Base-by-base conservation (phyloP, 1,140 invertebrate species). In the Plutomurus gul region DNA sequence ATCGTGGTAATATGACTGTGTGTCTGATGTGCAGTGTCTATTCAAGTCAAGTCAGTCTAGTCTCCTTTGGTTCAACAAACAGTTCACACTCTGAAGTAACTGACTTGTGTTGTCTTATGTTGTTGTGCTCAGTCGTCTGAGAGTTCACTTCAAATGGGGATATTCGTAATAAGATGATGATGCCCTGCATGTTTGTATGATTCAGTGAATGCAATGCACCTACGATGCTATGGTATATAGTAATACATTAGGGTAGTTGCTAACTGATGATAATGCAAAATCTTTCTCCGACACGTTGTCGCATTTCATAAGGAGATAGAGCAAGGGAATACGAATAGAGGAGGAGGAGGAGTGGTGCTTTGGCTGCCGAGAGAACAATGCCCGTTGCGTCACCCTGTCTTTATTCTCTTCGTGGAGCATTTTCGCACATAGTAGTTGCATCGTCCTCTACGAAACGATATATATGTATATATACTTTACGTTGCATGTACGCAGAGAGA, bases 1-100 rank as follows among this genome's bases (percentile, higher is more conserved):
- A 56, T 65, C 2, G 13, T 33, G 36, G 2, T 33, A 33, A 60
- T 30, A 30, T n/a, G 20, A 60, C 20, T 65, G 27, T 65, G 8
- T 30, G 25, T 65, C n/a, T 65, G 36, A 65, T 65, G 49, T 30
- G 16, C 25, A 13, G 49, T 30, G 49, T 56, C 49, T 56, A 56
- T 22, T 51, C n/a, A 7, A 20, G 46, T 8, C 5, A 3, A 56
- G 27, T 20, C 3, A 30, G 56, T 25, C 56, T 65, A 30, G 25
- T 33, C 56, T 65, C 56, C 56, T 65, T n/a, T 65, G 56, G 56
- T 65, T 65, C 56, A 65, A 65, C 56, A 65, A 65, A 65, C 56
- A 65, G 56, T 33, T 33, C 56, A 33, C 56, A n/a, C 25, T 8
- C 13, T 10, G 47, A n/a, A 51, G 47, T 51, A 51, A 51, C 18